phyloP scores from a whole-genome alignment of 1,140 invertebrate genomes.

The Hestina assimilis region DNA sequence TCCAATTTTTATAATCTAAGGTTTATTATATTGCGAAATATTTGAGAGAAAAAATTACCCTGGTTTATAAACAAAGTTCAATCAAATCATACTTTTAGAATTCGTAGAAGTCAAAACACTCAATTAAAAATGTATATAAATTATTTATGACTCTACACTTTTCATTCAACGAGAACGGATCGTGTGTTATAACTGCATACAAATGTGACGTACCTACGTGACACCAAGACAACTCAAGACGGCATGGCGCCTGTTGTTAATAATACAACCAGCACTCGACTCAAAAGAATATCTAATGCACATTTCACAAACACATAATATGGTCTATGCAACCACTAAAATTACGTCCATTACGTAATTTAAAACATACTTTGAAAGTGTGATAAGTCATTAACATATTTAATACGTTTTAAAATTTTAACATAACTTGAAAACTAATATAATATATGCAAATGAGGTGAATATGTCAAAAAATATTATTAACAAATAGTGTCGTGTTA shows the following conservation, averaged over 20 bases:
- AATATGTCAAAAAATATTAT: conserved; percentile 16
- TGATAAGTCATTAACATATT: conserved; percentile 7
- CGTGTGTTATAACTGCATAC: conserved; percentile 43
- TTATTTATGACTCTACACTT: conserved; percentile 53
- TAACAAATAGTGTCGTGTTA: conserved; percentile 16
- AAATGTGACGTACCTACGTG: conserved; percentile 42
- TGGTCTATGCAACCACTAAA: not conserved
- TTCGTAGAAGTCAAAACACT: conserved; percentile 19
- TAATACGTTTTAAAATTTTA: conserved; percentile 9
- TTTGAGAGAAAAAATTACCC: not conserved
- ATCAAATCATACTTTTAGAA: too few relatives aligned
- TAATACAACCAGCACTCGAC: not conserved
- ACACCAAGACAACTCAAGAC: conserved; percentile 24
- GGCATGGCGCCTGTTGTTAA: conserved; percentile 42
- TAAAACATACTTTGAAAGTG: not conserved
- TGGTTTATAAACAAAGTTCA: not conserved
- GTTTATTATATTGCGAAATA: not conserved
- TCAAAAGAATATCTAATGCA: conserved; percentile 2
- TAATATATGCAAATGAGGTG: conserved; percentile 17
- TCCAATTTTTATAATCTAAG: conserved; percentile 1
- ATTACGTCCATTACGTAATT: not conserved
- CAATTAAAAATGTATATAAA: conserved; percentile 56
- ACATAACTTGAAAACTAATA: conserved; percentile 1
- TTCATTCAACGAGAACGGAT: conserved; percentile 48
- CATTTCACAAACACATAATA: not conserved